Evolutionary conservation across 2,113 vertebrate species (phyloP), one percentile per base, ranked within the genome.

Genomic region (Psilopogon haemacephalus): DNA sequence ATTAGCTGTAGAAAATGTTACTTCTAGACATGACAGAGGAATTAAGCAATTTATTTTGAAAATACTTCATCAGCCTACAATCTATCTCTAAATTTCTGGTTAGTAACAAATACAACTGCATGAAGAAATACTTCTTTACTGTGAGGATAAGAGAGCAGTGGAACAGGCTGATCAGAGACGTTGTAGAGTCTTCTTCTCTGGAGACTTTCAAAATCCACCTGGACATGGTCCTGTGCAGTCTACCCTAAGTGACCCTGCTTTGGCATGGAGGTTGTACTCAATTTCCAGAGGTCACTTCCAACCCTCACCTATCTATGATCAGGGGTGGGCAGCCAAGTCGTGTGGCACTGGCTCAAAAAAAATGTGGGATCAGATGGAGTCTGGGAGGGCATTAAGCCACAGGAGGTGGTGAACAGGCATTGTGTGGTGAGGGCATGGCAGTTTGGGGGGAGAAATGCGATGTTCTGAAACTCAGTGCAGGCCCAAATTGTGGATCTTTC

Each of bases 401-500:
- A 0, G 35, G 37, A 74, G 17, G 62, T 59, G 50, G 20, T 23
- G 35, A 59, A 60, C 27, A 28, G 62, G 35, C 2, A 5, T 50
- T 50, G 27, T 0, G 0, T 9, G 21, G 26, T 12, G 26, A 26
- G 12, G 54, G 5, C 30, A 27, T 35, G 21, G 48, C 19, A 23
- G 12, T n/a, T n/a, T 52, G 9, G 8, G 8, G 55, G 9, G 15
- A 70, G 11, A 75, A 64, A 54, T 6, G 12, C 17, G 15, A 4
- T 21, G 28, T n/a, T 62, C 30, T 71, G 21, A 35, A 38, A 68
- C 9, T 15, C 64, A 4, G 5, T 19, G 8, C 19, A 64, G n/a
- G 18, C 16, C 5, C 1, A 0, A 40, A 19, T 56, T 0, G 0
- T 35, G 38, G 30, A 17, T 0, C 0, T 44, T 70, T 52, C 18